Conservation (phyloP, 37 sponge, comb jelly and placozoan species). For the Agelas oroides region DNA sequence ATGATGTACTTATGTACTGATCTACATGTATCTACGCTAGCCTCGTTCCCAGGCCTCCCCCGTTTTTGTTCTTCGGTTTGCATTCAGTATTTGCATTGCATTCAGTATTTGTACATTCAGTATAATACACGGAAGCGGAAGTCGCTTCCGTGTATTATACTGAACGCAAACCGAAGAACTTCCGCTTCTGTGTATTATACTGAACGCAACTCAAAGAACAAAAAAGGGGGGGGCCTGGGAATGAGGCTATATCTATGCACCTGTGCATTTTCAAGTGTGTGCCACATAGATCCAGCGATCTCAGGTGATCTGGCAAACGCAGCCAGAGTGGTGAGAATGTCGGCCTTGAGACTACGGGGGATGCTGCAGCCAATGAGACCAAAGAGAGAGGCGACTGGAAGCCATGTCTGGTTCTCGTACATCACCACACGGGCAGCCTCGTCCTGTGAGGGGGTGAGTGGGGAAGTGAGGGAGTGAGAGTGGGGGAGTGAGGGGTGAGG, state of each 20-base stretch:
- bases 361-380: conserved; percentile 91
- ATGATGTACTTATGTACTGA: no score
- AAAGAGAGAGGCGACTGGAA: conserved; percentile 81
- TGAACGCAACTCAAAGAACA: no score
- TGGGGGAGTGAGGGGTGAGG: conserved; percentile 47
- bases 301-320: conserved; percentile 87
- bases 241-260: neutral
- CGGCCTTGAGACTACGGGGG: conserved; percentile 86
- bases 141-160: no score
- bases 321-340: conserved; percentile 81
- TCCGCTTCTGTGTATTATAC: no score
- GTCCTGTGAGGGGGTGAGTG: conserved; percentile 51
- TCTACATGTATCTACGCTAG: no score
- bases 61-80: no score
- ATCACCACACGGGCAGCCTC: conserved; percentile 85
- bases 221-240: no score
- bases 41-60: no score
- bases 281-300: conserved; percentile 85
- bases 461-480: conserved; percentile 2
- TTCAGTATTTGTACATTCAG: no score
- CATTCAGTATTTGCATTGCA: no score
- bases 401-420: conserved; percentile 86
- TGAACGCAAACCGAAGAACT: no score
- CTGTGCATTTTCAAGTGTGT: conserved; percentile 75
- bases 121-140: no score